A percentile compares a stretch with the other conserved stretches of the same genome.
Conservation (phyloP, 2,797 vertebrate genomes). For the Synaphobranchus kaupii region DNA sequence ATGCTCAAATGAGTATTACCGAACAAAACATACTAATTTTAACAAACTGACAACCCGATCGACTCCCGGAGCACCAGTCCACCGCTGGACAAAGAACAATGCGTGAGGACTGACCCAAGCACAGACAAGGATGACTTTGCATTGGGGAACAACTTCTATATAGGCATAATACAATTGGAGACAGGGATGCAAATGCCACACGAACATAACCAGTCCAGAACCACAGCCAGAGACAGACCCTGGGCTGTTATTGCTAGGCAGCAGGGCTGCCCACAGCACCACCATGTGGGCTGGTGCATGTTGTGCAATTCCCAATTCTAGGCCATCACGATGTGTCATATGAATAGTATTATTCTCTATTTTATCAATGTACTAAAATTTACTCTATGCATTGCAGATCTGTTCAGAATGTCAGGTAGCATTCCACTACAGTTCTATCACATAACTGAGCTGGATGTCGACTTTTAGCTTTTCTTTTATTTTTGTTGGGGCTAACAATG, state of each 20-base stretch:
- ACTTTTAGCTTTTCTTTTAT: not conserved
- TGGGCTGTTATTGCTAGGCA: not conserved
- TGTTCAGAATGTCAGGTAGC: not conserved
- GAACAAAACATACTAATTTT: too few species aligned
- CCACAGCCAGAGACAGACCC: not conserved
- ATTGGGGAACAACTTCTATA: not conserved
- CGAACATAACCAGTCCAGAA: not conserved
- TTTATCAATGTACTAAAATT: not conserved
- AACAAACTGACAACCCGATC: too few species aligned
- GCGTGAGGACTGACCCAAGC: not conserved
- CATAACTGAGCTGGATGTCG: not conserved
- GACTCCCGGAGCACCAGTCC: not conserved
- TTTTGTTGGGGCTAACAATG: slow-evolving; percentile 18
- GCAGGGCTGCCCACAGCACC: not conserved
- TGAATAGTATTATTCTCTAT: not conserved
- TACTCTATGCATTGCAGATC: not conserved
- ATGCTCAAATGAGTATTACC: too few species aligned
- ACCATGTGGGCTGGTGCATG: not conserved
- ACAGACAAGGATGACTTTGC: not conserved
- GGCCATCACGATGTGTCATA: not conserved
- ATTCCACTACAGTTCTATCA: not conserved
- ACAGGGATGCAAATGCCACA: not conserved
- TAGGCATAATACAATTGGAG: not conserved
- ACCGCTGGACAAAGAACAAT: not conserved
- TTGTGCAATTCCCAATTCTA: not conserved